Evolutionary conservation across 92 coral and sea anemone species (phyloP), one percentile per base, ranked within the genome.

Genomic region (Scolanthus callimorphus): DNA sequence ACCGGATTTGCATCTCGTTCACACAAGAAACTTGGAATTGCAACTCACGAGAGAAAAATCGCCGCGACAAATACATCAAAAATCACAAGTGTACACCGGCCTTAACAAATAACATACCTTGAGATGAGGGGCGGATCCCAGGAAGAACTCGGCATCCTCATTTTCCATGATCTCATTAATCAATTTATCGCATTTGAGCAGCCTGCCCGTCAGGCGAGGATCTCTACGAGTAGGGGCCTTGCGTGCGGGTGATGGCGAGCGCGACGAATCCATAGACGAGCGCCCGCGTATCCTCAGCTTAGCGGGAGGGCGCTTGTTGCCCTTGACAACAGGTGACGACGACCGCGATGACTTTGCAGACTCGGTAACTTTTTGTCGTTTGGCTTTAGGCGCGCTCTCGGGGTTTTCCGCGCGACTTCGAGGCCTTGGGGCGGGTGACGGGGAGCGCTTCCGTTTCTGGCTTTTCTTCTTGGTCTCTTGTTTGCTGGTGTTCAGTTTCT

Each of bases 101-200:
- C n/a, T n/a, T n/a, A n/a, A n/a, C n/a, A n/a, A n/a, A n/a, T n/a
- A n/a, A n/a, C n/a, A n/a, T 34, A 34, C 41, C 41, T 34, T 34
- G 6, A 6, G 8, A 34, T 15, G 41, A 6, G 8, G 8, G 41
- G 41, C 15, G 41, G 89, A 85, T 24, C 79, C 83, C 37, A 73
- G 26, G 73, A 91, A 91, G 37, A 79, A 85, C 73, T 88, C 85
- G 12, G 89, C 84, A 12, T 91, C 96, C 53, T 80, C 86, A 59
- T 77, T 80, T 3, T 65, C 60, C 21, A 71, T 64, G 38, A 91
- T 23, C 63, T 91, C 89, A 10, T 60, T 67, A 50, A 87, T 46
- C 22, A 91, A 79, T 52, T 77, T 76, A 60, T 85, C 83, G 50
- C 97, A 91, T 69, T 76, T 64, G 59, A 63, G 69, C 51, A 86